Base-by-base conservation (phyloP, 2,113 vertebrate genomes). In the Chaenogobius annularis region DNA sequence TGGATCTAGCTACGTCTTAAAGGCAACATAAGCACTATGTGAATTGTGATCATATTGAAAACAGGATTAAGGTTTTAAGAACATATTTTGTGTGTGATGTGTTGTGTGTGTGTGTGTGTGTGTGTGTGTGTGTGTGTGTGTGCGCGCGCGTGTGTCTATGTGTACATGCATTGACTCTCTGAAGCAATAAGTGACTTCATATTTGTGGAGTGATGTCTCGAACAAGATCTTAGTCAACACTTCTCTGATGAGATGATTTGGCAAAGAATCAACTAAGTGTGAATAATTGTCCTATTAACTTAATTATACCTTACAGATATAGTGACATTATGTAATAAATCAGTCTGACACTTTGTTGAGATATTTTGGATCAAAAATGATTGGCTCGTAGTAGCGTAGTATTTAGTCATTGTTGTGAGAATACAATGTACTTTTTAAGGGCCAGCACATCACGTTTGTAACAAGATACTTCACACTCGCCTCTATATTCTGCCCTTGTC, bases 391-490 rank as follows among this genome's bases (percentile, higher is more conserved):
- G 81, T 70, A 75, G 56, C 63, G 14, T 35, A 66, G 14, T 69
- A 77, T 61, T 69, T 58, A 74, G 79, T 75, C 17, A 75, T 82
- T 20, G 17, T 26, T 71, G 66, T 44, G 7, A 84, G 81, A 80
- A 85, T 81, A 68, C 43, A n/a, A 83, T 79, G 85, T 87, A 61
- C 86, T 54, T 65, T 54, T 64, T 74, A 66, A 54, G 70, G 75
- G 58, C 72, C 67, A 68, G 85, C 78, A 83, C 75, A 69, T 85
- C 84, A 83, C 40, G 50, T 80, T 85, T 82, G 87, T 83, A 87
- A 84, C 87, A 83, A 69, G 80, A 88, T 46, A 64, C 73, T 78
- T 85, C 77, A 70, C 90, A 79, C 83, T 15, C 10, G 1, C 22
- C 48, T 78, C 77, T 75, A 70, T 68, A 84, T 71, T 81, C 78